Base-by-base conservation (phyloP, 2,113 vertebrate species). In the Dicerorhinus sumatrensis region DNA sequence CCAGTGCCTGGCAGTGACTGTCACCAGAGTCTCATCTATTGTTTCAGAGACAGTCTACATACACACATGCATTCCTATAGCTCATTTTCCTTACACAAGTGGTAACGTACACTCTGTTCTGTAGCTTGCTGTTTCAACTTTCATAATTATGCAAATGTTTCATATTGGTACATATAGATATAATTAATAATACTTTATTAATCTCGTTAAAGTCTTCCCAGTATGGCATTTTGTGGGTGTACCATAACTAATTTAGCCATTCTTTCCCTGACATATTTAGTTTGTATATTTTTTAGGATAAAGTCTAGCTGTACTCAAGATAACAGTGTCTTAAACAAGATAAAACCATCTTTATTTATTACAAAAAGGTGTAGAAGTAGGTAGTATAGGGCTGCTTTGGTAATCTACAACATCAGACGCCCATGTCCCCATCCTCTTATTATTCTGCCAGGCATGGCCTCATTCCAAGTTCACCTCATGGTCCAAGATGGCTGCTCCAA, bases 281-380 rank as follows among this genome's bases (percentile, higher is more conserved):
- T 80, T 84, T 91, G 56, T 65, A n/a, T 82, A 91, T 65, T 95
- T 84, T 81, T 93, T 79, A 73, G 39, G 16, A 82, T 72, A 86
- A 89, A 63, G 20, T 76, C 60, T 76, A 72, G 5, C 18, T 92
- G 5, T 73, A 88, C 29, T 92, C 58, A 72, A 62, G 33, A 42
- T 69, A 97, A 80, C 6, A 58, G n/a, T 85, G 60, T 27, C 69
- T 86, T 56, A 91, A 27, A 83, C 36, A 91, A 67, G 21, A 90
- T 81, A 39, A 82, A 91, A 88, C 4, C 88, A 2, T 69, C 42
- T 63, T 54, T 75, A n/a, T 70, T 60, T 89, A 65, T 69, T 39
- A 82, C 8, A 81, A 91, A 81, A 81, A 69, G 23, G 18, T 81
- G 23, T 86, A 21, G 29, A 81, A 63, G 42, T 39, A 72, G 58